A percentile compares a stretch with the other conserved stretches of the same genome.
Evolutionary conservation across 2,797 vertebrate genomes (phyloP).

Genomic region (Huso huso): DNA sequence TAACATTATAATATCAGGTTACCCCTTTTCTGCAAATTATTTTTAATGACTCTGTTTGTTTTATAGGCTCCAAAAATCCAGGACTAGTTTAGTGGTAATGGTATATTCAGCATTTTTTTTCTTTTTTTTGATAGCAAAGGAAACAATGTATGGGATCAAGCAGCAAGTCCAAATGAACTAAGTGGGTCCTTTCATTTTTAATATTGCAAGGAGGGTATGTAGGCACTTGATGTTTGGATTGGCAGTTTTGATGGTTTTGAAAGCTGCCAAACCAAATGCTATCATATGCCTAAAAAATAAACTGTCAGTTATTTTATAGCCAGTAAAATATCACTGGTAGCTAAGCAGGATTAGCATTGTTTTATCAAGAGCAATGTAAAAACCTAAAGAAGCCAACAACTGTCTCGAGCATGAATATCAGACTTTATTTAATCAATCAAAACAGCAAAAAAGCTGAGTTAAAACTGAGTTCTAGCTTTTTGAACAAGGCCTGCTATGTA

Average conservation of each 20-base stretch:
- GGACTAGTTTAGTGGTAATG: slow-evolving; percentile 59
- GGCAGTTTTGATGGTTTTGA: background rate
- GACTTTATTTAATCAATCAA: too few species aligned
- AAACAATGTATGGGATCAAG: slow-evolving; percentile 28
- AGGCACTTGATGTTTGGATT: slow-evolving; percentile 40
- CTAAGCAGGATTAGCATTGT: background rate
- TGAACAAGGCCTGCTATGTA: too few species aligned
- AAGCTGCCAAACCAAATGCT: slow-evolving; percentile 7
- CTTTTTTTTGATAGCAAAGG: slow-evolving; percentile 48
- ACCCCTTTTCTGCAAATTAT: slow-evolving; percentile 64
- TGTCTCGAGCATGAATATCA: too few species aligned
- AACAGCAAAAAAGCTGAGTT: too few species aligned
- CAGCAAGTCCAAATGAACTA: slow-evolving; percentile 41
- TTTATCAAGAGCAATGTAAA: background rate
- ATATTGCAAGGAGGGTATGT: slow-evolving; percentile 39
- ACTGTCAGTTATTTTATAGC: background rate
- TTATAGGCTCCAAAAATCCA: slow-evolving; percentile 60
- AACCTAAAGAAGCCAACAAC: too few species aligned
- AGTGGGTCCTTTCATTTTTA: slow-evolving; percentile 35
- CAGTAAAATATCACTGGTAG: slow-evolving; percentile 4
- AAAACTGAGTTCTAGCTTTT: too few species aligned
- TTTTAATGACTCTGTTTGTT: slow-evolving; percentile 72
- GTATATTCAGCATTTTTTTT: slow-evolving; percentile 39
- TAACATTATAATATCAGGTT: slow-evolving; percentile 64
- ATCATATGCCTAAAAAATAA: slow-evolving; percentile 3